Evolutionary conservation across 2,888 invertebrate species (phyloP).

Genomic region (Loripinus fragilis): DNA sequence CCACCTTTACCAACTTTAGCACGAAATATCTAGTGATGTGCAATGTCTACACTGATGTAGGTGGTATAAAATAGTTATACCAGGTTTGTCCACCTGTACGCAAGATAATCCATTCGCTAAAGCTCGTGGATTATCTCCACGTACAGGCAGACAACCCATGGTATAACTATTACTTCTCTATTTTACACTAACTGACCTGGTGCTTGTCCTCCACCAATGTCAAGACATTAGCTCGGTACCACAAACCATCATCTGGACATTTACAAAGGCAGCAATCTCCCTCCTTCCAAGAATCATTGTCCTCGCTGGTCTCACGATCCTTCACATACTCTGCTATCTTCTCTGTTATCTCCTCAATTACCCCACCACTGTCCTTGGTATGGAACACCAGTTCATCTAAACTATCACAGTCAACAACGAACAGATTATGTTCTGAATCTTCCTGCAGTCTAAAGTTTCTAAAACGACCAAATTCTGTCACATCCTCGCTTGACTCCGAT

Average conservation of each 20-base stretch:
- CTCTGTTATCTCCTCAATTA: conserved; percentile 41
- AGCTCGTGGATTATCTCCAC: too few species aligned
- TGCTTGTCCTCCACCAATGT: neutral
- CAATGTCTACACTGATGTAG: too few species aligned
- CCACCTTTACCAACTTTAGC: too few species aligned
- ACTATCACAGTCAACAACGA: conserved; percentile 46
- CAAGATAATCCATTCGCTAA: too few species aligned
- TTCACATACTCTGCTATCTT: conserved; percentile 47
- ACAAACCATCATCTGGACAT: conserved; percentile 53
- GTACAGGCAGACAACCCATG: too few species aligned
- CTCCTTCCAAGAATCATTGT: conserved; percentile 84
- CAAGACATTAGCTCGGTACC: conserved; percentile 49
- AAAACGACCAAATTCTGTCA: conserved; percentile 48
- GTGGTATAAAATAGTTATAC: too few species aligned
- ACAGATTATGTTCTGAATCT: conserved; percentile 42
- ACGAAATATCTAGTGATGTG: too few species aligned
- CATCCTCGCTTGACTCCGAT: conserved; percentile 19
- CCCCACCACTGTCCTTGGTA: conserved; percentile 18
- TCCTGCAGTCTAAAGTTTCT: conserved; percentile 35
- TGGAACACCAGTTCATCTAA: conserved; percentile 51
- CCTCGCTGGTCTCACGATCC: conserved; percentile 81
- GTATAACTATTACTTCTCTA: too few species aligned
- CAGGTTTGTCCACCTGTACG: too few species aligned
- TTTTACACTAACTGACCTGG: neutral
- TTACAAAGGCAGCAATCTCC: conserved; percentile 89